Base-by-base conservation (phyloP, 1,140 invertebrate genomes). In the Papilio machaon region DNA sequence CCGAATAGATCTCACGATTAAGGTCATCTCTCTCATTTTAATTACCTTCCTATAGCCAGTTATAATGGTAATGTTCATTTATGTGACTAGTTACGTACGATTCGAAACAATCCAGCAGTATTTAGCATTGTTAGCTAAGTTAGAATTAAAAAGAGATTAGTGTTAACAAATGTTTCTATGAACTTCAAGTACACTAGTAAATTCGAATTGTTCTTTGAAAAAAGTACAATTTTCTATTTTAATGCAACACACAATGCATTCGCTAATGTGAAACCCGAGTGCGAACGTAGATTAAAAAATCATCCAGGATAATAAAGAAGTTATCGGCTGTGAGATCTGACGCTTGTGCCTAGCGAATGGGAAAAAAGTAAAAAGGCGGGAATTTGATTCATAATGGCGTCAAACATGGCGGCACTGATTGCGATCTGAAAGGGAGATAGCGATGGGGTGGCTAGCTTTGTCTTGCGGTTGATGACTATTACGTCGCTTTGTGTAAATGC, bases 311-410 rank as follows among this genome's bases (percentile, higher is more conserved):
- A 94, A 94, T 94, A 93, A 93, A 91, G 91, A 90, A 87, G 86
- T 93, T 94, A 94, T 94, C 92, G 88, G 87, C 89, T 93, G 89
- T 91, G 91, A 92, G 91, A 94, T 94, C 92, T 93, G 90, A 91
- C 89, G 90, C 91, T 89, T 83, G 86, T 94, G 91, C 89, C 91
- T 91, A 94, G 90, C 91, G 90, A 94, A 94, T 92, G 90, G 88
- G 77, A 79, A 91, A 94, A 92, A 92, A 89, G 86, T 87, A 92
- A 94, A 94, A 94, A 92, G 91, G 92, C 91, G 92, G 92, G 91
- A 94, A 92, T 92, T 92, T 92, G 91, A 92, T 92, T 92, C 92
- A 91, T 92, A 94, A 94, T 92, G 91, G 87, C 89, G 88, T 90
- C 90, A 89, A 92, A 91, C 87, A 91, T 92, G 91, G 92, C 89